Percentiles rank a stretch among this genome's conserved stretches.
phyloP scores from a whole-genome alignment of 2,113 vertebrate genomes.

The Noctilio leporinus region DNA sequence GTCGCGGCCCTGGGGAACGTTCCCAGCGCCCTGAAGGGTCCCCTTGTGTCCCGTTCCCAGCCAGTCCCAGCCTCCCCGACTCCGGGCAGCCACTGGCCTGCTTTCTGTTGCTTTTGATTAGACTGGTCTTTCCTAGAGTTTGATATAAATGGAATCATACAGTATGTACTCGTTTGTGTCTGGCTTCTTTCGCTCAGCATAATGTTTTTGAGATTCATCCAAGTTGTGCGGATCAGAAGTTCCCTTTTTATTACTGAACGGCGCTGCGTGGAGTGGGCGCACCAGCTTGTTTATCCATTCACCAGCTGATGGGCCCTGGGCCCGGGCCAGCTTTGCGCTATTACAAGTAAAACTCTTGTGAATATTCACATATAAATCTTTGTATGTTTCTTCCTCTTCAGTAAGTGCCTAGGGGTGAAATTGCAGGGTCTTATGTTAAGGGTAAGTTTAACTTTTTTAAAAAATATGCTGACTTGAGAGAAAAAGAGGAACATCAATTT shows the following conservation, averaged over 20 bases:
- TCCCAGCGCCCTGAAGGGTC: not conserved
- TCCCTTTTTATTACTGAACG: not conserved
- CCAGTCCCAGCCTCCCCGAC: not conserved
- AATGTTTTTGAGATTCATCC: not conserved
- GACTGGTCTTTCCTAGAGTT: not conserved
- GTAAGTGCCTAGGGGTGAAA: not conserved
- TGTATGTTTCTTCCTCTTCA: not conserved
- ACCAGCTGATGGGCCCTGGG: not conserved
- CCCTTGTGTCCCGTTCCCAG: not conserved
- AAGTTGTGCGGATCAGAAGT: not conserved
- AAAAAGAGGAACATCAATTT: too few relatives aligned
- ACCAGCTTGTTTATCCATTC: not conserved
- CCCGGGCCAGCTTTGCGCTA: not conserved
- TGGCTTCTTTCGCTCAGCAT: not conserved
- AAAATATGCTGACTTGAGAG: too few relatives aligned
- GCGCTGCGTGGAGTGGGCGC: fast-evolving
- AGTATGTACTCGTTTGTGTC: not conserved
- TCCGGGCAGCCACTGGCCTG: not conserved
- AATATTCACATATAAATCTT: not conserved
- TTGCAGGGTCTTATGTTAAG: not conserved
- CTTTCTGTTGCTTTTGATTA: not conserved
- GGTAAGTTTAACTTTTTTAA: not conserved
- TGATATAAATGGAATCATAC: not conserved
- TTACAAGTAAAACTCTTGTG: not conserved
- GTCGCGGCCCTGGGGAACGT: not conserved